Base-by-base conservation (phyloP, 1,140 invertebrate species). In the Hylaeus volcanicus region DNA sequence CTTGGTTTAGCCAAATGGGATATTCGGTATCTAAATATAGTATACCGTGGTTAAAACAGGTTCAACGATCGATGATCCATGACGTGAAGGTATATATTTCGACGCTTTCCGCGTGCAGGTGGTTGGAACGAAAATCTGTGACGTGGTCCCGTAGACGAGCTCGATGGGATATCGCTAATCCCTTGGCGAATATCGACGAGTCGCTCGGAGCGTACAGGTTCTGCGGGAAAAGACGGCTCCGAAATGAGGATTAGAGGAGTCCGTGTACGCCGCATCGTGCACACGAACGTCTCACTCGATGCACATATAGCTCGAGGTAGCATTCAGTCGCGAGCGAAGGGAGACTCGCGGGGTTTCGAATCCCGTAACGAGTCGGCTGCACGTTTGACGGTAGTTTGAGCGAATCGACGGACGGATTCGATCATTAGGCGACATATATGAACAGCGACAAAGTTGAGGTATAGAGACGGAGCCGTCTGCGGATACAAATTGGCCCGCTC, bases 401-500 rank as follows among this genome's bases (percentile, higher is more conserved):
- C 70, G 70, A 88, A 79, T 64, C 77, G 39, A 6, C 41, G n/a
- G 41, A 12, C 37, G 74, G 66, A 70, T 82, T 80, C 81, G 63
- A 84, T 88, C 84, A 77, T 88, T 88, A 86, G 70, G 75, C 51
- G 65, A 65, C 85, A 70, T 77, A 72, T 72, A 51, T 60, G 60
- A 5, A 6, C 69, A 56, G 61, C 60, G 41, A 41, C 37, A 37
- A 45, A 41, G 56, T 37, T 56, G 61, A 48, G 51, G 72, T 12
- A 63, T 63, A 45, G n/a, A 37, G 53, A 15, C 53, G 41, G 53
- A 58, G 66, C 65, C 72, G 79, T 60, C 63, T 85, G 68, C 76
- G 63, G 85, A 65, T 85, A 87, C 87, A 88, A 88, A 89, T 89
- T 89, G 85, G 82, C 73, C 68, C 51, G 74, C 74, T 77, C 81